Conservation (phyloP, 2,888 invertebrate species). For the Desoria tigrina region DNA sequence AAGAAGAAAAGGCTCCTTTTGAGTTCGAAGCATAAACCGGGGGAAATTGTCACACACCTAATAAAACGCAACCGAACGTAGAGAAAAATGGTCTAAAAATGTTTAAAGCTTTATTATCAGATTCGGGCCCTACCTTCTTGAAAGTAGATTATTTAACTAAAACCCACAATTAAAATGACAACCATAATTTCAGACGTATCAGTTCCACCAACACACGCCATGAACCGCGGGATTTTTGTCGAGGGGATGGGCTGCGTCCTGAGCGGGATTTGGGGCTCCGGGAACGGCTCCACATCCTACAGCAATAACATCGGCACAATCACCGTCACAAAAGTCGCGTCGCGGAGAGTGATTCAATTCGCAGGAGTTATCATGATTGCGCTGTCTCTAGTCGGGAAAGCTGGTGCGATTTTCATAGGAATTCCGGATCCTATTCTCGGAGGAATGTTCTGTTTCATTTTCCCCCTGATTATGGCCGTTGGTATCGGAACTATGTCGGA, state of each 20-base stretch:
- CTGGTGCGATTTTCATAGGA: conserved; percentile 76
- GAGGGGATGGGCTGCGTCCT: conserved; percentile 83
- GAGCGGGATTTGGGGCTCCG: conserved; percentile 82
- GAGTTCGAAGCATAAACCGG: too few species aligned
- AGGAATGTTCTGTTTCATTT: conserved; percentile 79
- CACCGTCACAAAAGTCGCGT: conserved; percentile 80
- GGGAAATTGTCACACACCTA: too few species aligned
- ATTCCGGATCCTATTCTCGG: conserved; percentile 80
- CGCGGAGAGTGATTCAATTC: conserved; percentile 77
- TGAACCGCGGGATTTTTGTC: conserved; percentile 81
- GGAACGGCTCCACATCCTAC: conserved; percentile 85
- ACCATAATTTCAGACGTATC: conserved; percentile 65
- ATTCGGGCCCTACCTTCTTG: too few species aligned
- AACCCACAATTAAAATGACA: not conserved
- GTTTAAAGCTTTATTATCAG: too few species aligned
- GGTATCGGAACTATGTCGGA: conserved; percentile 77
- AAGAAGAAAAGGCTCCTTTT: too few species aligned
- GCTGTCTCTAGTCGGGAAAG: conserved; percentile 74
- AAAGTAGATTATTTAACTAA: too few species aligned
- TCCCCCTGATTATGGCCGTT: conserved; percentile 78
- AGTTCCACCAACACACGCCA: conserved; percentile 80
- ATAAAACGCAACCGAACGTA: too few species aligned
- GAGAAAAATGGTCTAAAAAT: too few species aligned
- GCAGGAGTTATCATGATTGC: conserved; percentile 73
- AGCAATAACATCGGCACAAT: conserved; percentile 89